Evolutionary conservation across 2,797 vertebrate genomes (phyloP).

Genomic region (Dipus sagitta): DNA sequence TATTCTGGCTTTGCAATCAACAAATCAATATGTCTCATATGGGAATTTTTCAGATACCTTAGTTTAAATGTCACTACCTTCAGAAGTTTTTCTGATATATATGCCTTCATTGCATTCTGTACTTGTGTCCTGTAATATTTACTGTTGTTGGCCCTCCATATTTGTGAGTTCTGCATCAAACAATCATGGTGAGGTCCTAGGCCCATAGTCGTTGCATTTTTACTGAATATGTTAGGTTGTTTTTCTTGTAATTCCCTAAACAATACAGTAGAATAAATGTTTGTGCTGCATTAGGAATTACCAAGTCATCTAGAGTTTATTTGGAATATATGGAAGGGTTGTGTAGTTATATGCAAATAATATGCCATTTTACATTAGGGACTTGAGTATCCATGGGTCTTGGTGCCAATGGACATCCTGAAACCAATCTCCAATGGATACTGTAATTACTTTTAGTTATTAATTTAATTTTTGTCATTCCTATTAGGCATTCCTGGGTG

Average conservation of each 20-base stretch:
- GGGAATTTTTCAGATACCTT: neutral
- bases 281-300: neutral
- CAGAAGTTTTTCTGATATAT: too few species aligned
- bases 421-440: neutral
- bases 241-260: neutral
- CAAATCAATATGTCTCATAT: neutral
- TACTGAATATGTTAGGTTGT: neutral
- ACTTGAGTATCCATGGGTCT: neutral
- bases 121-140: too few species aligned
- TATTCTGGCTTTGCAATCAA: conserved; percentile 1
- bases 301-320: neutral
- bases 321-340: neutral
- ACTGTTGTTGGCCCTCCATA: too few species aligned
- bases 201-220: neutral
- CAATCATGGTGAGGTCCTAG: neutral
- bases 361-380: neutral
- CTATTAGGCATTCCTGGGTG: neutral
- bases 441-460: conserved; percentile 8
- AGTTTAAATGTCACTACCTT: too few species aligned
- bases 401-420: neutral
- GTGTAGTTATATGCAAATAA: neutral
- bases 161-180: too few species aligned
- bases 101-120: too few species aligned
- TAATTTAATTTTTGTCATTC: conserved; percentile 15
- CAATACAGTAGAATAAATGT: too few species aligned